phyloP scores from a whole-genome alignment of 2,888 invertebrate species.

The Muschampia plurimacula region DNA sequence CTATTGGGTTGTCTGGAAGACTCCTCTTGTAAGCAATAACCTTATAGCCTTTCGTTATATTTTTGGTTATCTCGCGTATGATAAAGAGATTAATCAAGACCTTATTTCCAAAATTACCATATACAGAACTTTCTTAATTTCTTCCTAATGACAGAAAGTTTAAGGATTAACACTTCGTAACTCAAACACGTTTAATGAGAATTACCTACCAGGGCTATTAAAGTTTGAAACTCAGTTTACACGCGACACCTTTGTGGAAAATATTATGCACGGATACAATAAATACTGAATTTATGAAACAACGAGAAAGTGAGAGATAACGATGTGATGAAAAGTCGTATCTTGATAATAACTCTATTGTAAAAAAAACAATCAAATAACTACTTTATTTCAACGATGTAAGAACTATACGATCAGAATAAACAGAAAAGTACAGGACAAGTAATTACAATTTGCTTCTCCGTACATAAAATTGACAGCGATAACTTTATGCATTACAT shows the following conservation, averaged over 20 bases:
- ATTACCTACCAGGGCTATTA: constrained; percentile 20
- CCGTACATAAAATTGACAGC: constrained; percentile 56
- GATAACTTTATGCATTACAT: constrained; percentile 62
- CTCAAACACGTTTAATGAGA: constrained; percentile 10
- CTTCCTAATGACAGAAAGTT: neutral
- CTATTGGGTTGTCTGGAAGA: no score
- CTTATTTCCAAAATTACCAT: no score
- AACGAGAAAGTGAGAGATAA: constrained; percentile 36
- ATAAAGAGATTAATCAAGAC: neutral
- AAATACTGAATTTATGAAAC: constrained; percentile 36
- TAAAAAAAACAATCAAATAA: constrained; percentile 9
- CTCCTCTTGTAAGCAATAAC: no score
- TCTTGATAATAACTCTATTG: constrained; percentile 36
- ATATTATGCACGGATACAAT: constrained; percentile 35
- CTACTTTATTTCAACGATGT: constrained; percentile 41
- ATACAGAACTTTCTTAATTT: neutral
- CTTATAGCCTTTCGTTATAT: no score
- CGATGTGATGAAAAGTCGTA: constrained; percentile 35
- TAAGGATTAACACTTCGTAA: neutral
- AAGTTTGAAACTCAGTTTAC: constrained; percentile 13
- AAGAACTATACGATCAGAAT: constrained; percentile 37
- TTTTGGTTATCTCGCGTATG: no score
- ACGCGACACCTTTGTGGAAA: constrained; percentile 23
- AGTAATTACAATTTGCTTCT: constrained; percentile 66
- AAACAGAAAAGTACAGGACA: constrained; percentile 14